A percentile compares a stretch with the other conserved stretches of the same genome.
Conservation (phyloP, 2,113 vertebrate species). For the Ia io region DNA sequence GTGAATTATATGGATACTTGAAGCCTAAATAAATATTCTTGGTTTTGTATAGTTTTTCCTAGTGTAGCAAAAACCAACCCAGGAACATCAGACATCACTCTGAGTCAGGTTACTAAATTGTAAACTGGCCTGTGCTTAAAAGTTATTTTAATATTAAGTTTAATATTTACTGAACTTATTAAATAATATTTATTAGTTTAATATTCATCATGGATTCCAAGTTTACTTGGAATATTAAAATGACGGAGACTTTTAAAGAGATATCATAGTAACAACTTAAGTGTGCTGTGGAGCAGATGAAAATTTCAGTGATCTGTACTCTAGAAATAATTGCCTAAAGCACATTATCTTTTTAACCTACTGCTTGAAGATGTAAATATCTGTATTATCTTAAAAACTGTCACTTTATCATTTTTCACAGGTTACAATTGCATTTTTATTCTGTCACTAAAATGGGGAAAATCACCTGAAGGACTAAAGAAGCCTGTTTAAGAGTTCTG, state of each 20-base stretch:
- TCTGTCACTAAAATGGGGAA: neutral
- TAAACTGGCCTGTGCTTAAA: neutral
- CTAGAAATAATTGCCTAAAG: conserved; percentile 20
- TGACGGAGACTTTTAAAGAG: neutral
- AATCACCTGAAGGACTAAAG: neutral
- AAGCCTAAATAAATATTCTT: neutral
- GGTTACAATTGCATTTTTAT: neutral
- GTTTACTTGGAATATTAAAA: neutral
- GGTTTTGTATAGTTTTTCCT: neutral
- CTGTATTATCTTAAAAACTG: neutral
- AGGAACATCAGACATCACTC: neutral
- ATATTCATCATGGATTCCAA: neutral
- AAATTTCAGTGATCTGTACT: neutral
- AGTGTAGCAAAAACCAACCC: neutral
- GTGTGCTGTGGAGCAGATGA: neutral
- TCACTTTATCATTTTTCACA: conserved; percentile 23
- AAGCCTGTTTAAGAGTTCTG: neutral
- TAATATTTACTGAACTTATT: neutral
- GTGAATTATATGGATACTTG: neutral
- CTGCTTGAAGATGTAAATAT: conserved; percentile 4
- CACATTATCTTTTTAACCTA: neutral
- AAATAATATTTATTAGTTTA: neutral
- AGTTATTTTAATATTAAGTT: neutral
- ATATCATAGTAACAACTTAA: neutral
- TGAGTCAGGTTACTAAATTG: neutral